Base-by-base conservation (phyloP, 2,113 vertebrate genomes). In the Anarhynchus alexandrinus region DNA sequence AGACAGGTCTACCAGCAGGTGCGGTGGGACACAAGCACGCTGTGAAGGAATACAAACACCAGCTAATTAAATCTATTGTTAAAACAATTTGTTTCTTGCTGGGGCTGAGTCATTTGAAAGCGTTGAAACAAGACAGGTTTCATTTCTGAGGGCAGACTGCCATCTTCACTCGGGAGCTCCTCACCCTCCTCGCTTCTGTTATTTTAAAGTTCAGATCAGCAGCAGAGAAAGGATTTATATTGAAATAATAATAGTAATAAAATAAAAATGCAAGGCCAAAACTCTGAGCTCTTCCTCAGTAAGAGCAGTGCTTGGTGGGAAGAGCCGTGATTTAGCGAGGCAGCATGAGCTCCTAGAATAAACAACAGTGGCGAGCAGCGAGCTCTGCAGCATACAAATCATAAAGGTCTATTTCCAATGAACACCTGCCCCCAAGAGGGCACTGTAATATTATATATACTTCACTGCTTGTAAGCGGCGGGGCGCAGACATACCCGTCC, bases 31-130 rank as follows among this genome's bases (percentile, higher is more conserved):
- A 69, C 13, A 5, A 34, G 88, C 78, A 15, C 26, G 36, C 95
- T 59, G 76, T 47, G 93, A 87, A 74, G 69, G 95, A 97, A 98
- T 93, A 94, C 94, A 95, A 90, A 94, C 84, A 83, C 66, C 38
- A 87, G 71, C 79, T 97, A 97, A 98, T 98, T 98, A 97, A 96
- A 94, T 83, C 94, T 86, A 77, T 93, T 95, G 93, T 97, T 98
- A 95, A 96, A 97, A 95, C 90, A 74, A 94, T 95, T 95, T 97
- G 91, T 95, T 96, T 94, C 94, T 95, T 67, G n/a, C 96, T 66
- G 93, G 84, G 84, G 49, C 25, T 10, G 52, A 91, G 77, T 92
- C 77, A 61, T 76, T 76, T 59, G 95, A 84, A 90, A 83, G 54
- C 4, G 4, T 84, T 91, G 87, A 43, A 86, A 86, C 43, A 69